phyloP scores from a whole-genome alignment of 2,113 vertebrate species.

The Sterrhoptilus dennistouni region DNA sequence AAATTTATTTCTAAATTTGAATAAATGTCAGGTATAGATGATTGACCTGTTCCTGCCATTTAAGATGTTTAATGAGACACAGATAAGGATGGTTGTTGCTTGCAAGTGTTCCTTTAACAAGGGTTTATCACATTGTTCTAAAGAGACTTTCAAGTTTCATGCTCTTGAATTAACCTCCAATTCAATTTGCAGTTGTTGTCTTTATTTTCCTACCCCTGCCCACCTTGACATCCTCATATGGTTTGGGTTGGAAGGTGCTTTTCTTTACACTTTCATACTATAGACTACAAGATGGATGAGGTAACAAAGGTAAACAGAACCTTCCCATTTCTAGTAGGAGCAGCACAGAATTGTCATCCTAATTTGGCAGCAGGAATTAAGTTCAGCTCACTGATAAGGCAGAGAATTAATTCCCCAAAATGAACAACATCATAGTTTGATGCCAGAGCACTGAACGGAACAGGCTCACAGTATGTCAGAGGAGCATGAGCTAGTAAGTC shows the following conservation, averaged over 20 bases:
- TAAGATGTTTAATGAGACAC: neutral
- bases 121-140: neutral
- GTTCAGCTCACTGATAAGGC: neutral
- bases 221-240: neutral
- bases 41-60: neutral
- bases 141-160: neutral
- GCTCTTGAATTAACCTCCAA: neutral
- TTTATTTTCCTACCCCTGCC: neutral
- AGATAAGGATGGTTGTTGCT: neutral
- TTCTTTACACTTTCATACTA: neutral
- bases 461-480: fast-evolving
- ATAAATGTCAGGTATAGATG: neutral
- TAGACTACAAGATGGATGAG: neutral
- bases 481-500: neutral
- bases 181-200: neutral
- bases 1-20: neutral
- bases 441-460: neutral
- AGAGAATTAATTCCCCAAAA: neutral
- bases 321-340: neutral
- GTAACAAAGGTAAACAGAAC: neutral
- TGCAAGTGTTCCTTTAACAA: neutral
- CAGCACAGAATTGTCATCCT: neutral
- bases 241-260: neutral
- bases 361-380: neutral
- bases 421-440: neutral